phyloP scores from a whole-genome alignment of 2,797 vertebrate species.

The Helostoma temminkii region DNA sequence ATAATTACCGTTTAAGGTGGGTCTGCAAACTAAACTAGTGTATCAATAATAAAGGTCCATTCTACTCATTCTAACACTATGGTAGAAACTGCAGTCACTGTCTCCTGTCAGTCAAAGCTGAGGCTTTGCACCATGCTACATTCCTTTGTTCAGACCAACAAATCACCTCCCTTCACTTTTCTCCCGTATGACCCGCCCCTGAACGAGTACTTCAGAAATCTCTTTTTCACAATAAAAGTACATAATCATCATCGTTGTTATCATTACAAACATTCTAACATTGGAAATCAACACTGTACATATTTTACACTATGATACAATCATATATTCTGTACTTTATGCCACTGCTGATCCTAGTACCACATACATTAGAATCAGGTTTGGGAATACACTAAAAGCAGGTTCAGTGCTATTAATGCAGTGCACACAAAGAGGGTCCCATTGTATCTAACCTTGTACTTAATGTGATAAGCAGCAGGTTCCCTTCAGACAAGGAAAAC shows the following conservation, averaged over 20 bases:
- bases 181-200: slow-evolving; percentile 63
- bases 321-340: slow-evolving; percentile 79
- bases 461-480: slow-evolving; percentile 39
- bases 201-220: slow-evolving; percentile 74
- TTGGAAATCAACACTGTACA: slow-evolving; percentile 87
- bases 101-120: slow-evolving; percentile 79
- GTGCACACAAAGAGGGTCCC: slow-evolving; percentile 61
- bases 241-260: slow-evolving; percentile 76
- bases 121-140: slow-evolving; percentile 84
- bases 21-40: slow-evolving; percentile 45
- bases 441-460: slow-evolving; percentile 48
- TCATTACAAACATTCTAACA: slow-evolving; percentile 89
- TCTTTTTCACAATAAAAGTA: slow-evolving; percentile 85
- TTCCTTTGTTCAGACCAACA: slow-evolving; percentile 81
- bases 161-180: slow-evolving; percentile 61
- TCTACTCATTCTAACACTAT: slow-evolving; percentile 76
- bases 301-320: slow-evolving; percentile 89
- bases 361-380: slow-evolving; percentile 68
- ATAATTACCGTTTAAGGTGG: slow-evolving; percentile 12
- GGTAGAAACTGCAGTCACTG: slow-evolving; percentile 81
- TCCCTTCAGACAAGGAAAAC: slow-evolving; percentile 32
- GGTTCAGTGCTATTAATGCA: slow-evolving; percentile 67
- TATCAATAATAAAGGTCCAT: slow-evolving; percentile 59
- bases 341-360: slow-evolving; percentile 77
- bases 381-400: slow-evolving; percentile 65